A percentile compares a stretch with the other conserved stretches of the same genome.
Evolutionary conservation across 2,888 invertebrate genomes (phyloP).

Genomic region (Pachymerium ferrugineum): DNA sequence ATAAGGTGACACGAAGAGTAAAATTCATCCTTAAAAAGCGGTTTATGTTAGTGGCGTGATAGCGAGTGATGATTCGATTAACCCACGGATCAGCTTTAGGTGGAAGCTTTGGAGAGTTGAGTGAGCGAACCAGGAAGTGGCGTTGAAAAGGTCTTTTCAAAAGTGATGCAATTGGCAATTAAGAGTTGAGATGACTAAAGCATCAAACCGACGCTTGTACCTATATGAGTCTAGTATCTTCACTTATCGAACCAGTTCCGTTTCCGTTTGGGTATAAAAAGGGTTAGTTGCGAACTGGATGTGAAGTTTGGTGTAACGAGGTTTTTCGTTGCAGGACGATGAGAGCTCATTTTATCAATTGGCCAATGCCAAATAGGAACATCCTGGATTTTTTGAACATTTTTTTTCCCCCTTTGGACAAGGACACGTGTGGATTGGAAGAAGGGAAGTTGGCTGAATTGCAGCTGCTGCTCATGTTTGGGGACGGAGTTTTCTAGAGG

Average conservation of each 20-base stretch:
- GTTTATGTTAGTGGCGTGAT: background rate
- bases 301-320: background rate
- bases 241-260: background rate
- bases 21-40: no score
- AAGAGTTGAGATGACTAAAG: background rate
- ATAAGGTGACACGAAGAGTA: no score
- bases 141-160: background rate
- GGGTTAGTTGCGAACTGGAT: background rate
- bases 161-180: conserved; percentile 13
- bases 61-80: background rate
- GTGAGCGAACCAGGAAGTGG: conserved; percentile 7
- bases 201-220: background rate
- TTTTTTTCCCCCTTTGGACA: background rate
- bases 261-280: background rate
- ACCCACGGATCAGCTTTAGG: background rate
- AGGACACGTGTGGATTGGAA: conserved; percentile 2
- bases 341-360: conserved; percentile 9
- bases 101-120: background rate
- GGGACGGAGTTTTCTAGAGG: background rate
- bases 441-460: conserved; percentile 8
- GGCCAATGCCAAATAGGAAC: conserved; percentile 9
- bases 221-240: background rate
- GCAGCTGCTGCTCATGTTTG: background rate
- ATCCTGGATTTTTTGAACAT: background rate
- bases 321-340: background rate